phyloP scores from a whole-genome alignment of 2,888 invertebrate species.

The Archips crataeganus region DNA sequence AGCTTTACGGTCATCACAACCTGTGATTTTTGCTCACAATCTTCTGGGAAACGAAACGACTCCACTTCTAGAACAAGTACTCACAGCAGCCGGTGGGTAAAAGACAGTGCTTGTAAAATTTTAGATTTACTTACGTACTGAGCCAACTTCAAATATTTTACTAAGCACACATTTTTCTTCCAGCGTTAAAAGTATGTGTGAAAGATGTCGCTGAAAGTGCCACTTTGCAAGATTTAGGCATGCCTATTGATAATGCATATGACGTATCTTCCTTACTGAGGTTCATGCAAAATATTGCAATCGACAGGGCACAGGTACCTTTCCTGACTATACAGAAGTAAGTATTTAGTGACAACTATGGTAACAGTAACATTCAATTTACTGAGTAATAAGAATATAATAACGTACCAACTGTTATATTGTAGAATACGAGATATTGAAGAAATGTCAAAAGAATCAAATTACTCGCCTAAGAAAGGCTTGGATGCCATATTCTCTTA shows the following conservation, averaged over 20 bases:
- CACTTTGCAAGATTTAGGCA: constrained; percentile 46
- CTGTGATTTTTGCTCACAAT: constrained; percentile 18
- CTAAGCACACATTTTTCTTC: constrained; percentile 6
- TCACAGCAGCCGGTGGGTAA: constrained; percentile 15
- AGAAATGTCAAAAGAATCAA: constrained; percentile 34
- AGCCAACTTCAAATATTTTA: background rate
- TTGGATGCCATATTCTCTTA: constrained; percentile 54
- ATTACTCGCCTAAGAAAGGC: constrained; percentile 47
- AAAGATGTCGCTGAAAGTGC: constrained; percentile 9
- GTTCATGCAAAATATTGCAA: constrained; percentile 44
- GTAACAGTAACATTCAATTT: background rate
- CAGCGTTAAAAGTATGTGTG: constrained; percentile 24
- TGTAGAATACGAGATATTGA: constrained; percentile 50
- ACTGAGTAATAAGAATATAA: background rate
- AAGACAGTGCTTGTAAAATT: background rate
- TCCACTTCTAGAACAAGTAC: constrained; percentile 26
- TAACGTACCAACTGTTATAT: constrained; percentile 27
- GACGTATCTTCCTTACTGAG: constrained; percentile 44
- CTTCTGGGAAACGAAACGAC: background rate
- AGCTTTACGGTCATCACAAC: constrained; percentile 17
- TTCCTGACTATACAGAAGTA: constrained; percentile 48
- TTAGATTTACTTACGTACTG: background rate
- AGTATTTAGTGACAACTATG: constrained; percentile 41
- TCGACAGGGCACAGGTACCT: constrained; percentile 45
- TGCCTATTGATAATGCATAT: constrained; percentile 43